Percentiles rank a stretch among this genome's conserved stretches.
Conservation (phyloP, 2,113 vertebrate species). For the Orientallactaga bullata region DNA sequence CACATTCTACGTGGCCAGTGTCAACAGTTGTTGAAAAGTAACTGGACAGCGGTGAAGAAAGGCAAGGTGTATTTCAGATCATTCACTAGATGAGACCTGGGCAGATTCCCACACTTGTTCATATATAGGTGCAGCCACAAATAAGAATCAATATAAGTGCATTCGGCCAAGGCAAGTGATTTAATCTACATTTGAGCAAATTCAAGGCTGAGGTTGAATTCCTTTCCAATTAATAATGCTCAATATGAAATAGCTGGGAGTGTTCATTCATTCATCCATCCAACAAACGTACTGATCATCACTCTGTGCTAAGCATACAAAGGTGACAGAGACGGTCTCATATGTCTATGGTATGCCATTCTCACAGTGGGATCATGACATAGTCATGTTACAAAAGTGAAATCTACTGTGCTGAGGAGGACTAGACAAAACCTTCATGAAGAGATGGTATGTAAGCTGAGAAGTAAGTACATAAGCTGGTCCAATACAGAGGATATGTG, state of each 20-base stretch:
- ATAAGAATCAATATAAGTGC: background rate
- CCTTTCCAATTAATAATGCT: background rate
- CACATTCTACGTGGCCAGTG: background rate
- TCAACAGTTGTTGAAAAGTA: slow-evolving; percentile 46
- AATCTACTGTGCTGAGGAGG: too few relatives aligned
- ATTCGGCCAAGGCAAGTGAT: slow-evolving; percentile 2
- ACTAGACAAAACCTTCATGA: background rate
- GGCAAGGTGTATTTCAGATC: background rate
- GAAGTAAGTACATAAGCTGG: background rate
- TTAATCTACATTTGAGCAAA: background rate
- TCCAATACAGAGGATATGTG: background rate
- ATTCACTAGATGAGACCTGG: background rate
- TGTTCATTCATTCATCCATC: background rate
- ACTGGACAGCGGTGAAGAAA: background rate
- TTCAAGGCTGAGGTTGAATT: background rate
- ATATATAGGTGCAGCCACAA: background rate
- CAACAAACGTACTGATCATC: background rate
- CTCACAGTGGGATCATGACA: background rate
- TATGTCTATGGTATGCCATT: background rate
- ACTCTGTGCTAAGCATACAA: background rate
- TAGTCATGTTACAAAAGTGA: background rate
- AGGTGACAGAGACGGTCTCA: background rate
- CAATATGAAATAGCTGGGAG: background rate
- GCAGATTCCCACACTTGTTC: background rate
- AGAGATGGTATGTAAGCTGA: background rate